Evolutionary conservation across 2,113 vertebrate genomes (phyloP).

Genomic region (Onychorhynchus coronatus): DNA sequence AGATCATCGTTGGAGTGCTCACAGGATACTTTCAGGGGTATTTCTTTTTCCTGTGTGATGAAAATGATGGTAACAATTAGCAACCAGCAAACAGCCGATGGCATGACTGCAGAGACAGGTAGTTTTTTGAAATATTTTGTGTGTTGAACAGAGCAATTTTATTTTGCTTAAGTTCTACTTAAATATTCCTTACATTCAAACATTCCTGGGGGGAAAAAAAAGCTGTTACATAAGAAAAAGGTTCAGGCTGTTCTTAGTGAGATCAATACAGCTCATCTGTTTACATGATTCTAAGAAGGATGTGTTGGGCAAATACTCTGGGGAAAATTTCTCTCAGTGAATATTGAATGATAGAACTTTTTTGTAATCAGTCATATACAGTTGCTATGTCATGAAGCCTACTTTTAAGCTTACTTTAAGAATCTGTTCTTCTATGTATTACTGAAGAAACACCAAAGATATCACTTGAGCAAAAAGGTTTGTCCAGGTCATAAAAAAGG

Average conservation of each 20-base stretch:
- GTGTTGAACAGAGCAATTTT: neutral
- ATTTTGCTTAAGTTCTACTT: neutral
- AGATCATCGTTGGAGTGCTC: neutral
- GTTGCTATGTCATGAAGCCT: neutral
- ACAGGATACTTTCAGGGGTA: neutral
- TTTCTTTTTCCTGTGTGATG: neutral
- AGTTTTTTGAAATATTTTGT: neutral
- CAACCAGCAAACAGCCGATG: neutral
- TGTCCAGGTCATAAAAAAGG: neutral
- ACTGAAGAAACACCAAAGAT: neutral
- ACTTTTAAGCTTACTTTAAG: neutral
- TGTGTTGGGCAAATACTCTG: neutral
- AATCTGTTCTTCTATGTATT: neutral
- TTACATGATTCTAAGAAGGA: neutral
- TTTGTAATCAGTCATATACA: slow-evolving; percentile 1
- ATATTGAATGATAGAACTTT: neutral
- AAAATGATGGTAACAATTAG: neutral
- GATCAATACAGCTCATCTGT: neutral
- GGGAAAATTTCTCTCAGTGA: neutral
- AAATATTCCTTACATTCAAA: neutral
- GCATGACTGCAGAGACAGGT: neutral
- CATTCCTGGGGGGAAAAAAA: neutral
- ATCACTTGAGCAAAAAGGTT: neutral
- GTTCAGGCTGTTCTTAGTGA: neutral
- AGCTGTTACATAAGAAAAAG: neutral